These are phyloP conservation scores for Trilocha varians DNA, from an alignment of 2,888 invertebrate species.

Conservation along the genomic window DNA sequence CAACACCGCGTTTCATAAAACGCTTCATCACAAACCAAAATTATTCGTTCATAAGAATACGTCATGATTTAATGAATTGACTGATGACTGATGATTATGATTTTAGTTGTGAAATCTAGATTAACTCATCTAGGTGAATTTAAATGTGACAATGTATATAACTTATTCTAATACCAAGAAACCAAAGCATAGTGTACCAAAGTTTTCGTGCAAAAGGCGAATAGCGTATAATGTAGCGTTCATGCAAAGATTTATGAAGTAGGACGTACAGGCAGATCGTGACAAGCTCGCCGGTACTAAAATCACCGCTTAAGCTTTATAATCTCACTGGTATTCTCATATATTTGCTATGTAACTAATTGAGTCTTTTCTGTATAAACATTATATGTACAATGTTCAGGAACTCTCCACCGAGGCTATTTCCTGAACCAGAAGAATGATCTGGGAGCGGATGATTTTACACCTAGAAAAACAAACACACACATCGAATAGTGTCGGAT, in stretches of 20 bases:
- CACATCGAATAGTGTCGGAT: slow-evolving; percentile 54
- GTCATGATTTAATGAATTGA: background rate
- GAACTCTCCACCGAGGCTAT: slow-evolving; percentile 61
- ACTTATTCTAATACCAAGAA: background rate
- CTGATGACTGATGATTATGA: background rate
- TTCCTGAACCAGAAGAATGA: slow-evolving; percentile 74
- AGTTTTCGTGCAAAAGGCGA: background rate
- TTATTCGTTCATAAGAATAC: too few species aligned
- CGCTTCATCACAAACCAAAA: background rate
- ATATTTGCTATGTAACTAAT: slow-evolving; percentile 64
- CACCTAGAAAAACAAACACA: slow-evolving; percentile 69
- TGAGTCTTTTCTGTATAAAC: slow-evolving; percentile 70
- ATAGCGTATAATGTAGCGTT: slow-evolving; percentile 16
- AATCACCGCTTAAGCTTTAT: slow-evolving; percentile 68
- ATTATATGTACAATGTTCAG: slow-evolving; percentile 65
- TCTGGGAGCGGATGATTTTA: slow-evolving; percentile 72
- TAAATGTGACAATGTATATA: too few species aligned
- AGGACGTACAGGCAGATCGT: slow-evolving; percentile 61
- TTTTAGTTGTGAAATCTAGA: too few species aligned
- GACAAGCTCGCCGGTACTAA: slow-evolving; percentile 64
- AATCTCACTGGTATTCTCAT: slow-evolving; percentile 71
- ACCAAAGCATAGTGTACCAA: background rate
- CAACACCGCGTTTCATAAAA: background rate
- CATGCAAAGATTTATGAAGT: slow-evolving; percentile 44
- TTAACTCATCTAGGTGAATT: too few species aligned